Evolutionary conservation across 2,888 invertebrate genomes (phyloP), one percentile per base, ranked within the genome.

Genomic region (Erannis defoliaria): DNA sequence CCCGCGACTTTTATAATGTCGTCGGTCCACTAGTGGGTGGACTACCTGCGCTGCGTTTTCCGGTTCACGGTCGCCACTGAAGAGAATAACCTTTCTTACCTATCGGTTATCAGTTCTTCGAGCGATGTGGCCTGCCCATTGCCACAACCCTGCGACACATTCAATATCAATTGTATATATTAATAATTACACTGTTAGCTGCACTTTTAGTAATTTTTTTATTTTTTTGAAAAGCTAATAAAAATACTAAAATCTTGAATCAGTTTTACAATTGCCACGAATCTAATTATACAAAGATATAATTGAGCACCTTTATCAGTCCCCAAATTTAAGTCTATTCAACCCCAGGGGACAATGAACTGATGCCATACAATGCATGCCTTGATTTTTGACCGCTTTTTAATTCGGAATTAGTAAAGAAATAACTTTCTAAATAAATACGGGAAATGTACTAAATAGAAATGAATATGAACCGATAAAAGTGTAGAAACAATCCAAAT

Each of bases 281-380:
- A 43, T 43, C 26, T 50, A 57, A 57, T 50, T 43, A 50, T 26
- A 45, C 35, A 18, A 26, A 50, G 12, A 26, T 49, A 42, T 57
- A 50, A 50, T 57, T 57, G 12, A 48, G 19, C 23, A 49, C 56
- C 42, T 42, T 29, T 18, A 26, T 57, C 10, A 21, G 35, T 33
- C 33, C 8, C 33, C 23, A 49, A 49, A 49, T 31, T 16, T 40
- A 49, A 56, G 50, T 50, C 26, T 42, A 57, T 43, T 26, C n/a
- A 12, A 37, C 14, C 26, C 16, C 6, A 37, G 2, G 23, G 35
- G 31, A n/a, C 57, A 57, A 35, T 19, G 57, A 23, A 35, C 57
- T 29, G 16, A 12, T 35, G 10, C 12, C 5, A 6, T 50, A 37
- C 18, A 57, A 10, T 35, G 35, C 43, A 3, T 0, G 18, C 3